Base-by-base conservation (phyloP, 2,888 invertebrate genomes). In the Melinaea menophilus region DNA sequence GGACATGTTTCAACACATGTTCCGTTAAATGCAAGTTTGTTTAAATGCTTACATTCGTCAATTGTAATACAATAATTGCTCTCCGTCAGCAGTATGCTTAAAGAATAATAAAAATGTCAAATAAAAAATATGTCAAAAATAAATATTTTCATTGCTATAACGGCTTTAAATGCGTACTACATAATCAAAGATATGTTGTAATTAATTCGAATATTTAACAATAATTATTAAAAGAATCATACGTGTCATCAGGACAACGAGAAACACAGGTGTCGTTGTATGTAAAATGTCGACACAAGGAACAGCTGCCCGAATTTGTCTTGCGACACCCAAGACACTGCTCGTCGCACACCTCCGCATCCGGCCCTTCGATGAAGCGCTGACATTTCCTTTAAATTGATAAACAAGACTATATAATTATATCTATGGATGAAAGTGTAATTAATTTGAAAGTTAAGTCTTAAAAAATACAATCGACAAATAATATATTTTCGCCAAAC, bases 291-390 rank as follows among this genome's bases (percentile, higher is more conserved):
- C 92, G 92, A 77, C 98, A 98, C 0, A 94, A 92, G 48, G 91
- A 88, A 78, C 98, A 98, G 31, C 84, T 77, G 13, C 80, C 73
- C 0, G 86, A 80, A 55, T 92, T 79, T 3, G 85, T 78, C 55
- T 92, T 82, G 71, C 97, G 97, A 41, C 97, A 97, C 2, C 95
- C 96, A 5, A 97, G 81, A 79, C 98, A 98, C 77, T 95, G 92
- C 2, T 87, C 78, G 79, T 95, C 93, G 76, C 98, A 98, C 57
- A 74, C 70, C 31, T 82, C 80, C n/a, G 82, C 85, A 47, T 88
- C 84, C 0, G 81, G 79, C 0, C 86, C 89, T 35, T 82, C 82
- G 0, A 81, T 77, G 56, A 80, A 87, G 57, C 84, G 79, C 73
- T 94, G 93, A 65, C 93, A 94, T 72, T 80, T 85, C 69, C 91